Evolutionary conservation across 2,113 vertebrate genomes (phyloP), one percentile per base, ranked within the genome.

Genomic region (Eretmochelys imbricata): DNA sequence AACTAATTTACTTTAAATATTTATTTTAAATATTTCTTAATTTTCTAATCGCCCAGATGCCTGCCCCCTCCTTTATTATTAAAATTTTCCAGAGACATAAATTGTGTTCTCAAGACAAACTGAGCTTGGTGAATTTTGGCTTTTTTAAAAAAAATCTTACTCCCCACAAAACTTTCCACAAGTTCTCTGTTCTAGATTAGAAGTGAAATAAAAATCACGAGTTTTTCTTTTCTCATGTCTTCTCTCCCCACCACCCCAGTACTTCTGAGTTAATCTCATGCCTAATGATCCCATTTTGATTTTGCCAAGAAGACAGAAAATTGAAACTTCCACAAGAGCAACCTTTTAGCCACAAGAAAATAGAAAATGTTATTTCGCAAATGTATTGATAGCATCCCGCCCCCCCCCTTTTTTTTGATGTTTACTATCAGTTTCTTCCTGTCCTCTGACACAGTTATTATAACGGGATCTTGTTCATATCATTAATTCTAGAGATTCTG

Each of bases 231-330:
- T 59, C 75, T 87, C 85, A 84, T 88, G 16, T 12, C 51, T 51
- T 84, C 6, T 17, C 46, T 69, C 84, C 17, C 8, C 6, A 31
- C 14, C 12, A 31, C 65, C 65, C 87, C 2, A 91, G 69, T 85
- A 27, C 76, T 91, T 2, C 75, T 82, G 49, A 82, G 29, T 48
- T 93, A 92, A 92, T 87, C 49, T 85, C 55, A 17, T 12, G 79
- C 49, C n/a, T 93, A 83, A 89, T 62, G 55, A 83, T 35, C 51
- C 48, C 29, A 48, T 54, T 93, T 49, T 87, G 38, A 83, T 87
- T 83, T 90, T 83, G 25, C 42, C 20, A 69, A 27, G 48, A 54
- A 89, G 88, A 85, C 55, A 90, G 84, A 93, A 90, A 87, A 90
- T 55, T 65, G 50, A 79, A 82, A 59, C 38, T 49, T 82, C 62